phyloP scores from a whole-genome alignment of 2,113 vertebrate species.

The Microcebus ravelobensis region DNA sequence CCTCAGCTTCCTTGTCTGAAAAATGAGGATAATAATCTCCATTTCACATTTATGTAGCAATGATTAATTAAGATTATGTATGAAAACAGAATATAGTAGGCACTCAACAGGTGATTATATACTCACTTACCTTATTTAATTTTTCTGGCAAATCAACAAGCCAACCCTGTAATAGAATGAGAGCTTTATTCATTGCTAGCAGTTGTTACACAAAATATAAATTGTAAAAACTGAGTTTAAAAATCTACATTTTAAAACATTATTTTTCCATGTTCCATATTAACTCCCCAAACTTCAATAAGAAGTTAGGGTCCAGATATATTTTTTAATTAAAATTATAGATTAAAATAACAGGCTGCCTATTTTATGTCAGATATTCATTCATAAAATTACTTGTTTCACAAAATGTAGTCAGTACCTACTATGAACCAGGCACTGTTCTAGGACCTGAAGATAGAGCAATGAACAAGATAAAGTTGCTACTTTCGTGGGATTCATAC shows the following conservation, averaged over 20 bases:
- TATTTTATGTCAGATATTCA: not conserved
- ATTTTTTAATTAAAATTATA: constrained; percentile 2
- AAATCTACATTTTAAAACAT: not conserved
- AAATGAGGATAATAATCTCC: not conserved
- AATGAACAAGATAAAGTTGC: not conserved
- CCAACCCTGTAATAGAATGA: not conserved
- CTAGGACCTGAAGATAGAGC: not conserved
- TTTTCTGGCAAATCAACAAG: not conserved
- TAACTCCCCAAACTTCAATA: constrained; percentile 31
- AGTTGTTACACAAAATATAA: constrained; percentile 12
- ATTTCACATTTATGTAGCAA: not conserved
- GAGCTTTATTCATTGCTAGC: not conserved
- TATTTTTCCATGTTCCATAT: not conserved
- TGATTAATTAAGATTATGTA: not conserved
- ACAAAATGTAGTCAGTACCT: not conserved
- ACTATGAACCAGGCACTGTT: not conserved
- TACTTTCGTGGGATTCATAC: not conserved
- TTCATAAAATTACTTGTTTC: not conserved
- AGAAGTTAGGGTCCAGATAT: not conserved
- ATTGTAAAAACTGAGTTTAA: not conserved
- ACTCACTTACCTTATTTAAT: not conserved
- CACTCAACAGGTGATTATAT: not conserved
- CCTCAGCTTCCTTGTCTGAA: not conserved
- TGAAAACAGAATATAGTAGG: not conserved
- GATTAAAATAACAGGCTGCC: not conserved